These are phyloP conservation scores for Dreissena rostriformis DNA, from an alignment of 1,140 invertebrate species.

Conservation along the genomic window DNA sequence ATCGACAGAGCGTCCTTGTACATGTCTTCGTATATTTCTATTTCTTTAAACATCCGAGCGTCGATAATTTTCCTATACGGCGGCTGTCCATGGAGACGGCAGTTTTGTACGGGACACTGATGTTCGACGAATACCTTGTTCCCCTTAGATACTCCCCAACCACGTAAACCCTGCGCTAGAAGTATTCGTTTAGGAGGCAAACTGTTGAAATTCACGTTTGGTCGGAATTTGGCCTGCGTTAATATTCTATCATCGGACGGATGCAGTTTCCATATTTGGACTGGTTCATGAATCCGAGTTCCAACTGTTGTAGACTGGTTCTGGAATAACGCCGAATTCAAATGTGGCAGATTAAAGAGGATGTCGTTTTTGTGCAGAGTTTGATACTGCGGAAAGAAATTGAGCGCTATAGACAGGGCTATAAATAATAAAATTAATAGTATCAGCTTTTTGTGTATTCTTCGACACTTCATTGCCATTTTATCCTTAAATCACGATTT, in stretches of 20 bases:
- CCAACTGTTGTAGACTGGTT: not conserved
- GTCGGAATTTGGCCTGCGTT: constrained; percentile 30
- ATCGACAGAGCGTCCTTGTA: not conserved
- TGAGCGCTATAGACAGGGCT: constrained; percentile 24
- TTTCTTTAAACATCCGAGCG: constrained; percentile 54
- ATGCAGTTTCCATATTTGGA: constrained; percentile 20
- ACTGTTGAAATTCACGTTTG: constrained; percentile 10
- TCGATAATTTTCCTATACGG: not conserved
- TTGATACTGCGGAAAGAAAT: constrained; percentile 7
- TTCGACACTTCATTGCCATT: not conserved
- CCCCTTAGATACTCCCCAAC: constrained; percentile 35
- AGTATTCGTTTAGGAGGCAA: constrained; percentile 35
- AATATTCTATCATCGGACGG: constrained; percentile 26
- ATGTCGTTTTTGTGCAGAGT: not conserved
- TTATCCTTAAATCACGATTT: too few species aligned
- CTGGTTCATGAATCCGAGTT: not conserved
- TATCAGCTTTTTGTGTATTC: constrained; percentile 28
- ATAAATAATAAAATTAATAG: constrained; percentile 34
- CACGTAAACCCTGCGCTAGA: constrained; percentile 2
- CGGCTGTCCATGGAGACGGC: constrained; percentile 3
- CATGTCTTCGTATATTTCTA: constrained; percentile 15
- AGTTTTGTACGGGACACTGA: constrained; percentile 41
- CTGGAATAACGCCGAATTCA: not conserved
- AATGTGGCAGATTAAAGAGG: not conserved
- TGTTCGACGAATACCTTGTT: constrained; percentile 26